These are phyloP conservation scores for Sebastes dallii DNA, from an alignment of 2,797 vertebrate genomes.

Conservation along the genomic window DNA sequence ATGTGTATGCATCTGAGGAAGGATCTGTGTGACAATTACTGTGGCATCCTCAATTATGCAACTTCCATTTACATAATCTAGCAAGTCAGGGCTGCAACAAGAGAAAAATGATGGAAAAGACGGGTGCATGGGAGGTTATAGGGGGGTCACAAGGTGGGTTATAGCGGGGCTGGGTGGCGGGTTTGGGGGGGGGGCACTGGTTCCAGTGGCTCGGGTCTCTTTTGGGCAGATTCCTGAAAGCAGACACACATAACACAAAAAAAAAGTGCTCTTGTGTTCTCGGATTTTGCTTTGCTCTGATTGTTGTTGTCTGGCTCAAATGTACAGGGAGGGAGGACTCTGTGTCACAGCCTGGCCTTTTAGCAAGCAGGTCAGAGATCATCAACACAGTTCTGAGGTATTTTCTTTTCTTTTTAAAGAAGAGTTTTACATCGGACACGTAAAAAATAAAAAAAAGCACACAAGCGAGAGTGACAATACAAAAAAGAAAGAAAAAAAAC, in stretches of 20 bases:
- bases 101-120: slow-evolving; percentile 41
- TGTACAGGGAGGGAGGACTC: slow-evolving; percentile 62
- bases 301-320: slow-evolving; percentile 71
- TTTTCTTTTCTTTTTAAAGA: slow-evolving; percentile 80
- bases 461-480: slow-evolving; percentile 70
- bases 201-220: slow-evolving; percentile 91
- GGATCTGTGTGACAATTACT: slow-evolving; percentile 75
- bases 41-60: slow-evolving; percentile 86
- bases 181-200: slow-evolving; percentile 54
- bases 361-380: slow-evolving; percentile 76
- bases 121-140: slow-evolving; percentile 15
- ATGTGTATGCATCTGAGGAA: neutral
- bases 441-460: slow-evolving; percentile 39
- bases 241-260: slow-evolving; percentile 85
- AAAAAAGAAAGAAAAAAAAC: slow-evolving; percentile 42
- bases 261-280: slow-evolving; percentile 91
- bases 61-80: slow-evolving; percentile 84
- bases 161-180: slow-evolving; percentile 7
- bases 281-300: slow-evolving; percentile 71
- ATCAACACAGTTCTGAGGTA: slow-evolving; percentile 84
- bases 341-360: slow-evolving; percentile 68
- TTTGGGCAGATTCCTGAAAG: slow-evolving; percentile 92
- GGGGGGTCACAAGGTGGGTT: slow-evolving; percentile 31
- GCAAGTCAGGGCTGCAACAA: slow-evolving; percentile 89
- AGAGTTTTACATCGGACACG: slow-evolving; percentile 70